Evolutionary conservation across 2,888 invertebrate species (phyloP).

Genomic region (Troides aeacus): DNA sequence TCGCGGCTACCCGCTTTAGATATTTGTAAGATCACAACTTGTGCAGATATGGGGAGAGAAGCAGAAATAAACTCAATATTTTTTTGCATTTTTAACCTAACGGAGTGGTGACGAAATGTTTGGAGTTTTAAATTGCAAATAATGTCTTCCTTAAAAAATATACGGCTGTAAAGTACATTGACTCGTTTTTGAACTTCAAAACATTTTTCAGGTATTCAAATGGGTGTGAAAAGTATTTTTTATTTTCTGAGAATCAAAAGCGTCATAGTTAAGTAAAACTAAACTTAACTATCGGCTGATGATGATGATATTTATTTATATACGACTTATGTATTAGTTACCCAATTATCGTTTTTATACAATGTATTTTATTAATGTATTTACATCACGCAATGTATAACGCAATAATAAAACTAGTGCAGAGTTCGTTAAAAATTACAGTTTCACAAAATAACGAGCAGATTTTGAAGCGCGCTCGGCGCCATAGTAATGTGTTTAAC

Average conservation of each 20-base stretch:
- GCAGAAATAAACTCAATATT: background rate
- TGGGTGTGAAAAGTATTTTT: too few relatives aligned
- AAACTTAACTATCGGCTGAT: too few relatives aligned
- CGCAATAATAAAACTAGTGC: background rate
- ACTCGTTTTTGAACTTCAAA: too few relatives aligned
- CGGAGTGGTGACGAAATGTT: too few relatives aligned
- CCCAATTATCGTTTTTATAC: background rate
- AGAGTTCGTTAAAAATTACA: slow-evolving; percentile 28
- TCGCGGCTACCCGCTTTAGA: slow-evolving; percentile 43
- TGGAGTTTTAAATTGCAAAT: too few relatives aligned
- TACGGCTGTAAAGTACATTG: too few relatives aligned
- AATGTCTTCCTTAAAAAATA: too few relatives aligned
- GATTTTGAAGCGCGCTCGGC: slow-evolving; percentile 41
- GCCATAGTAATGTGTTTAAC: slow-evolving; percentile 45
- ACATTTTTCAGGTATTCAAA: too few relatives aligned
- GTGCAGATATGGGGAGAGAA: slow-evolving; percentile 32
- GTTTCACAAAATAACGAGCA: slow-evolving; percentile 48
- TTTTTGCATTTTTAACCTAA: background rate
- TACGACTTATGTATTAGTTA: background rate
- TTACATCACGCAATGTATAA: slow-evolving; percentile 19
- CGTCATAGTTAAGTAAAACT: too few relatives aligned
- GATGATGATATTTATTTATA: background rate
- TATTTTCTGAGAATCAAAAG: too few relatives aligned
- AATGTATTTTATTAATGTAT: background rate
- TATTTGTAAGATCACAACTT: slow-evolving; percentile 36